Evolutionary conservation across 2,113 vertebrate species (phyloP).

Genomic region (Planiliza haematocheilus): DNA sequence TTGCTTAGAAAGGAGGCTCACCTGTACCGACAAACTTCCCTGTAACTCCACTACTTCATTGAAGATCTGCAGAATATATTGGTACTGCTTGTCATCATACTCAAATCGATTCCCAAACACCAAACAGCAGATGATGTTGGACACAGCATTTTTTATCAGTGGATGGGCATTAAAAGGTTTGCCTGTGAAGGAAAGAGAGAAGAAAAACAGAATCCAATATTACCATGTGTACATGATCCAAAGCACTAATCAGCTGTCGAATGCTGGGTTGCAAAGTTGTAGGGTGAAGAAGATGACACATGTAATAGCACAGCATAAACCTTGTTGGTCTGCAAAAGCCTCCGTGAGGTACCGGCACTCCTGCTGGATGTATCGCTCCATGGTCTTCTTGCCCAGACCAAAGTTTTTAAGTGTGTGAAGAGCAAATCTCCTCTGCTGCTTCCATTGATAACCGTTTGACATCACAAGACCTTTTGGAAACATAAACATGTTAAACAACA

Average conservation of each 20-base stretch:
- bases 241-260: no score
- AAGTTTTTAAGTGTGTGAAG: constrained; percentile 86
- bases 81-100: constrained; percentile 59
- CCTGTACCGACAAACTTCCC: constrained; percentile 32
- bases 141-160: constrained; percentile 84
- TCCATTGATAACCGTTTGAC: constrained; percentile 80
- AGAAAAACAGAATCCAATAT: not conserved
- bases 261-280: no score
- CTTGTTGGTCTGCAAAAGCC: constrained; percentile 76
- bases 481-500: no score
- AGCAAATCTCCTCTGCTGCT: constrained; percentile 83
- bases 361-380: constrained; percentile 84
- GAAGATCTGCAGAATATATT: constrained; percentile 26
- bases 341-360: constrained; percentile 80
- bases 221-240: no score
- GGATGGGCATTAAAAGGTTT: constrained; percentile 83
- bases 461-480: constrained; percentile 71
- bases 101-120: constrained; percentile 68
- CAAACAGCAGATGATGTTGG: constrained; percentile 73
- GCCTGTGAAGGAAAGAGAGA: constrained; percentile 69
- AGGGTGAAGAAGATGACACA: no score
- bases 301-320: constrained; percentile 48
- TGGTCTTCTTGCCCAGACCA: constrained; percentile 82
- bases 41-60: constrained; percentile 6
- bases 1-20: constrained; percentile 25